phyloP scores from a whole-genome alignment of 2,797 vertebrate species.

The Gymnothorax javanicus region DNA sequence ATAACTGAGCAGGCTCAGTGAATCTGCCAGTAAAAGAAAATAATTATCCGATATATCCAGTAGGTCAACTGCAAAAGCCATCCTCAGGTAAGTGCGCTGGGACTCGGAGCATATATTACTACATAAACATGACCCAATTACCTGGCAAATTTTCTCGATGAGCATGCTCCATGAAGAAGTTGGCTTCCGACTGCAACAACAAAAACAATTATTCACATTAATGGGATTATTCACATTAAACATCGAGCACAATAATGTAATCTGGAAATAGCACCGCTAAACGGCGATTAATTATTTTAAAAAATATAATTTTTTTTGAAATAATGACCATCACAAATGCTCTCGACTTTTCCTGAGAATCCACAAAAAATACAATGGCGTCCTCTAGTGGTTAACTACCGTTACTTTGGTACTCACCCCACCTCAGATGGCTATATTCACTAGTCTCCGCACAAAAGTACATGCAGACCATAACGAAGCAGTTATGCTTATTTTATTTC shows the following conservation, averaged over 20 bases:
- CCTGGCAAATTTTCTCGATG: slow-evolving; percentile 42
- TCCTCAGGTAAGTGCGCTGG: not conserved
- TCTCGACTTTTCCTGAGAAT: not conserved
- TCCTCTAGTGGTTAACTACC: slow-evolving; percentile 10
- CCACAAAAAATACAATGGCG: slow-evolving; percentile 22
- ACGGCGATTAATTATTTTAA: not conserved
- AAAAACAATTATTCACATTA: no score
- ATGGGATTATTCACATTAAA: no score
- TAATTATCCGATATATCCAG: not conserved
- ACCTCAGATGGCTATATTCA: no score
- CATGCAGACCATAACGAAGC: not conserved
- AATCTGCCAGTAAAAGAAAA: not conserved
- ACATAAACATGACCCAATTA: slow-evolving; percentile 28
- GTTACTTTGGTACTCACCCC: not conserved
- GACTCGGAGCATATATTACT: not conserved
- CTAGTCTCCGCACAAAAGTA: not conserved
- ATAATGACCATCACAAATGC: no score
- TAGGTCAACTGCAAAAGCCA: not conserved
- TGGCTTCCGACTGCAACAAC: slow-evolving; percentile 51
- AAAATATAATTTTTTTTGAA: no score
- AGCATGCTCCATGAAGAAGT: slow-evolving; percentile 45
- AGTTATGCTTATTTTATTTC: not conserved
- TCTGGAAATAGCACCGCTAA: not conserved
- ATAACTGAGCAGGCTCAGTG: not conserved
- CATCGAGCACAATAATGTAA: not conserved